Evolutionary conservation across 2,797 vertebrate genomes (phyloP).

Genomic region (Bovichtus diacanthus): DNA sequence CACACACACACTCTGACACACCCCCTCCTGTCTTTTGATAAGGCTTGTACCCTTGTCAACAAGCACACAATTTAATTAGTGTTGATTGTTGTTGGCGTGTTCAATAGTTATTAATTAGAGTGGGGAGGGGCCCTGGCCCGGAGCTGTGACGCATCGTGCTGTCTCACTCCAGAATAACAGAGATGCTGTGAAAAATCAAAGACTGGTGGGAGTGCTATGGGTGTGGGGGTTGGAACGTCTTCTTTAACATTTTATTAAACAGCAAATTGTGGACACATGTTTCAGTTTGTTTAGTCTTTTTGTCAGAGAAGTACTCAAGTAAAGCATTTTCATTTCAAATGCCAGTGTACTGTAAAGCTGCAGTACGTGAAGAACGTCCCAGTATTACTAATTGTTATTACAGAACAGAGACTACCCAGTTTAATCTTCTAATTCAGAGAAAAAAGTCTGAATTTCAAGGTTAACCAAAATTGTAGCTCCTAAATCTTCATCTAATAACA

Average conservation of each 20-base stretch:
- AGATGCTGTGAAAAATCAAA: slow-evolving; percentile 62
- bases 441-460: neutral
- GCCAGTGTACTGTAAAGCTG: neutral
- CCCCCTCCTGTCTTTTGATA: slow-evolving; percentile 61
- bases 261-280: slow-evolving; percentile 12
- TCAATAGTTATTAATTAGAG: slow-evolving; percentile 94
- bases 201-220: slow-evolving; percentile 6
- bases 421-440: neutral
- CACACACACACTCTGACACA: slow-evolving; percentile 23
- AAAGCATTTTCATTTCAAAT: neutral
- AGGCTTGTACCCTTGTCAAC: slow-evolving; percentile 89
- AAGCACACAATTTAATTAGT: slow-evolving; percentile 94
- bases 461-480: neutral
- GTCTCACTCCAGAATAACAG: slow-evolving; percentile 81
- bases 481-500: neutral
- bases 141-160: slow-evolving; percentile 81
- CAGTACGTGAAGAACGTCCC: neutral
- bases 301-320: neutral
- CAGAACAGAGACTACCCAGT: too few species aligned
- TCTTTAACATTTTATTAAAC: slow-evolving; percentile 18
- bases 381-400: neutral
- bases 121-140: slow-evolving; percentile 85
- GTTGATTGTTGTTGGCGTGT: slow-evolving; percentile 92
- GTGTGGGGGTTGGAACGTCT: slow-evolving; percentile 19
- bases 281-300: neutral